Evolutionary conservation across 2,888 invertebrate species (phyloP).

Genomic region (Diarsia mendica): DNA sequence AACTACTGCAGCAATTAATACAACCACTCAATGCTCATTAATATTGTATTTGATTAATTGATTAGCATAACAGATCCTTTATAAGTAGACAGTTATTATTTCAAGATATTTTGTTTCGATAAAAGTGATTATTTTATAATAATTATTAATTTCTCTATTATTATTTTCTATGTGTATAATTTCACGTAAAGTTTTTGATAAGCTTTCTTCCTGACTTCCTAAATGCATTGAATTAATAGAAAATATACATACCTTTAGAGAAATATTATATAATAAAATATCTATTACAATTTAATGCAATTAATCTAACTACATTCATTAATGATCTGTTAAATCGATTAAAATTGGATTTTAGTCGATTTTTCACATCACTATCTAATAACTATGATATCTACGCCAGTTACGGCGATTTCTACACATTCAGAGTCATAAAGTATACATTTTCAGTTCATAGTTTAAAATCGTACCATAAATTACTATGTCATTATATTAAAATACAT

Average conservation of each 20-base stretch:
- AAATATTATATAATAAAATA: background rate
- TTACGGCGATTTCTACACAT: constrained; percentile 38
- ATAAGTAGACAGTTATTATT: constrained; percentile 28
- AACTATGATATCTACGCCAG: background rate
- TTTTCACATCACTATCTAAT: constrained; percentile 31
- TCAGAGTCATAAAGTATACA: constrained; percentile 32
- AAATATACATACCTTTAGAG: constrained; percentile 24
- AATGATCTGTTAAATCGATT: constrained; percentile 38
- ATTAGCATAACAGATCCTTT: constrained; percentile 35
- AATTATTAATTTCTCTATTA: background rate
- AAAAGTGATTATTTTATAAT: constrained; percentile 2
- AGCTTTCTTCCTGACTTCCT: constrained; percentile 22
- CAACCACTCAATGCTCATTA: constrained; percentile 15
- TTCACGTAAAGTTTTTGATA: constrained; percentile 8
- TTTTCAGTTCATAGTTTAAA: constrained; percentile 25
- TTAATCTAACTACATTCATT: constrained; percentile 26
- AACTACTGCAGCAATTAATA: constrained; percentile 29
- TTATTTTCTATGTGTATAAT: constrained; percentile 25
- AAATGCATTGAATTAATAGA: constrained; percentile 31
- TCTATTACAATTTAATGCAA: constrained; percentile 25
- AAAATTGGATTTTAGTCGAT: constrained; percentile 27
- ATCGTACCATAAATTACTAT: constrained; percentile 37
- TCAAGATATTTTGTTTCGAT: constrained; percentile 22
- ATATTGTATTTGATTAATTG: constrained; percentile 45
- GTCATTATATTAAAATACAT: constrained; percentile 27